Conservation (phyloP, 2,797 vertebrate genomes). For the Sebastes umbrosus region DNA sequence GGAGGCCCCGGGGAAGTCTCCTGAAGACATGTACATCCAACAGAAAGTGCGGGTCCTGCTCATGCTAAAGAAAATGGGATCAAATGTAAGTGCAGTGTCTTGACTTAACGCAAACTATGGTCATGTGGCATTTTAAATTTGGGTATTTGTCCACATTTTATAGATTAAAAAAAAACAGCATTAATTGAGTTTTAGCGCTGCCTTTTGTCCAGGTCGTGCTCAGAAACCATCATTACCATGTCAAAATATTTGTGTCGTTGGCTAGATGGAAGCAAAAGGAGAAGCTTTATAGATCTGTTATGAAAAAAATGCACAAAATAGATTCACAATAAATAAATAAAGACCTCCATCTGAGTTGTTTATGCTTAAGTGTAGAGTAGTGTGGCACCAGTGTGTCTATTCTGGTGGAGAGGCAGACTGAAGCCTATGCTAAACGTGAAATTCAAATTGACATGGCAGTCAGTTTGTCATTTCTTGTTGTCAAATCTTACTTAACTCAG, state of each 20-base stretch:
- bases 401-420: background rate
- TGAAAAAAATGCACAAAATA: background rate
- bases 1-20: slow-evolving; percentile 97
- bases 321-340: background rate
- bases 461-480: no score
- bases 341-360: background rate
- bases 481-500: no score
- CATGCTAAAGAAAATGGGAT: slow-evolving; percentile 99
- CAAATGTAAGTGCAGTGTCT: slow-evolving; percentile 88
- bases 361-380: background rate
- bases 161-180: background rate
- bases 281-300: background rate
- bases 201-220: background rate
- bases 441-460: background rate
- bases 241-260: background rate
- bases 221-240: background rate
- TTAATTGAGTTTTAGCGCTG: background rate
- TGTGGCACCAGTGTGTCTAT: background rate
- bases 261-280: background rate
- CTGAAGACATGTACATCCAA: slow-evolving; percentile 99
- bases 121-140: background rate
- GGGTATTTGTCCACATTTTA: background rate
- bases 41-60: slow-evolving; percentile 99
- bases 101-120: background rate
- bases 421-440: background rate